Base-by-base conservation (phyloP, 2,888 invertebrate genomes). In the Beris chalybata region DNA sequence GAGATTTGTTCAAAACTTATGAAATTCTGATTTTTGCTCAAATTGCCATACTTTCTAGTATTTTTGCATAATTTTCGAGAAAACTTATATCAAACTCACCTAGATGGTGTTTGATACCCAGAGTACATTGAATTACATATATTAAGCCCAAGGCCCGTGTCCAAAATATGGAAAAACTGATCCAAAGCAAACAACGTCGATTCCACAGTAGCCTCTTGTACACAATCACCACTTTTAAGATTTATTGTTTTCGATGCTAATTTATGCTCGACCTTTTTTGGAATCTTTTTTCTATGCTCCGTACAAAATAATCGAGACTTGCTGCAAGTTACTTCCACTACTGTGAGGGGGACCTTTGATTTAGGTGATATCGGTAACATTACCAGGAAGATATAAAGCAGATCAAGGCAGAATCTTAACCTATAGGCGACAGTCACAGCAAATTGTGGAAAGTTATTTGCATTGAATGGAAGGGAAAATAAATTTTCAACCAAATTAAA, bases 391-490 rank as follows among this genome's bases (percentile, higher is more conserved):
- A 58, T 47, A 30, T 56, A 56, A 56, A 56, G 56, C 56, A 43
- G 56, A 56, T 56, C 32, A 32, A 56, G 58, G 45, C 47, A 47
- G 47, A 44, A 30, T 7, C 9, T 54, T 56, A 43, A 45, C 4
- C 45, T 30, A 58, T 15, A 56, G 44, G 58, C 58, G 58, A 58
- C 58, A 58, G 38, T 57, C 9, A 31, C 45, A 55, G 59, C 52
- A 52, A 66, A 59, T 54, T 47, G 66, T 66, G 53, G 59, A 66
- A 66, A 66, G 61, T 61, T 54, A 66, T 66, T 66, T 66, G 66
- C 66, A 66, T 66, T 66, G 61, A 66, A 66, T 59, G 22, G 66
- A 66, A 61, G 53, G 47, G 54, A 52, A 45, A 61, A 61, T 61
- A 50, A 32, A 50, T 61, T 61, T 52, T 38, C 45, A 30, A 29